Percentiles rank a stretch among this genome's conserved stretches.
phyloP scores from a whole-genome alignment of 2,888 invertebrate genomes.

The Polydrusus pterygomalis region DNA sequence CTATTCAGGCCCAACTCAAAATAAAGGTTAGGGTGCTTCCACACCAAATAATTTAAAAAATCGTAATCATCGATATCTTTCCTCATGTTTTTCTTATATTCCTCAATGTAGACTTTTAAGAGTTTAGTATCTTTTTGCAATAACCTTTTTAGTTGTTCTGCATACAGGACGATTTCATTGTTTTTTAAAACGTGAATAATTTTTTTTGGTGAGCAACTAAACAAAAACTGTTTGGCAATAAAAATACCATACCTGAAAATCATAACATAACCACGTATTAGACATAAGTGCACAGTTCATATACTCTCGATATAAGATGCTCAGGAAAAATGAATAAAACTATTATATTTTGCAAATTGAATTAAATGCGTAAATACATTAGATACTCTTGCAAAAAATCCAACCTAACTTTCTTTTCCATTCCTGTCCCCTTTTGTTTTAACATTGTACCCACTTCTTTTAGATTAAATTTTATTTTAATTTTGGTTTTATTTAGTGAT shows the following conservation, averaged over 20 bases:
- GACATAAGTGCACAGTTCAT: no score
- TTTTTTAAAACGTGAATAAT: constrained; percentile 52
- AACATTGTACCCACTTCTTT: no score
- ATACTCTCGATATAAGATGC: no score
- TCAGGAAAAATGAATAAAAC: no score
- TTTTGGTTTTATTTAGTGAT: no score
- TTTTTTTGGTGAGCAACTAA: constrained; percentile 58
- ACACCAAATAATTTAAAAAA: constrained; percentile 51
- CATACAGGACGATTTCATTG: constrained; percentile 53
- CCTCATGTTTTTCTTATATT: constrained; percentile 42
- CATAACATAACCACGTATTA: no score
- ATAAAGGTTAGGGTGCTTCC: constrained; percentile 55
- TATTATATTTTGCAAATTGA: no score
- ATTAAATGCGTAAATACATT: no score
- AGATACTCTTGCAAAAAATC: no score
- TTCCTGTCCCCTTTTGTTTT: no score
- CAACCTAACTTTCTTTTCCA: no score
- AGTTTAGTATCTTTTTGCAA: constrained; percentile 54
- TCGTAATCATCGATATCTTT: constrained; percentile 47
- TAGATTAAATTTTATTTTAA: no score
- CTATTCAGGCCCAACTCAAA: constrained; percentile 47
- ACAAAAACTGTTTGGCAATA: constrained; percentile 56
- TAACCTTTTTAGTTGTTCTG: constrained; percentile 58
- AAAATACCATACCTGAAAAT: constrained; percentile 60
- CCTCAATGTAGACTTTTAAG: constrained; percentile 55